A percentile compares a stretch with the other conserved stretches of the same genome.
Conservation (phyloP, 1,140 invertebrate genomes). For the Platorchestia sp. region DNA sequence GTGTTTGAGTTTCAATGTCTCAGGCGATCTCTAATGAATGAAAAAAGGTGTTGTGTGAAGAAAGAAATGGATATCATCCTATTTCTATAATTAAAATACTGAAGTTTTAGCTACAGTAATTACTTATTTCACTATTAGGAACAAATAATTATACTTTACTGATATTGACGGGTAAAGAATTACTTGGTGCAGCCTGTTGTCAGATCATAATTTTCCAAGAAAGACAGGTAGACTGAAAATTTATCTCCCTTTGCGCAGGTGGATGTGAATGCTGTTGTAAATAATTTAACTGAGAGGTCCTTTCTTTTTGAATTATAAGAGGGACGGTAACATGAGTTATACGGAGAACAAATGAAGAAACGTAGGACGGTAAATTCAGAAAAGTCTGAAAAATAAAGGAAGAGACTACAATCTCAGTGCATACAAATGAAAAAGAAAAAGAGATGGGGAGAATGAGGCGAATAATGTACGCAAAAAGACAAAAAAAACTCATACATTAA, state of each 20-base stretch:
- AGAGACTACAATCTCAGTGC: neutral
- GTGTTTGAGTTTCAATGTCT: too few relatives aligned
- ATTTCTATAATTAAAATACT: neutral
- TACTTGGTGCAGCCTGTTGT: neutral
- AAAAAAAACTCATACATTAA: neutral
- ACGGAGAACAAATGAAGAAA: neutral
- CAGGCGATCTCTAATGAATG: too few relatives aligned
- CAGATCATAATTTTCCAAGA: neutral
- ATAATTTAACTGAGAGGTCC: too few relatives aligned
- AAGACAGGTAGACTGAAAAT: neutral
- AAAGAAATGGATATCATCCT: neutral
- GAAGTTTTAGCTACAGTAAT: neutral
- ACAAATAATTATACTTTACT: neutral
- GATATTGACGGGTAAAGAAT: neutral
- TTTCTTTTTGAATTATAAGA: too few relatives aligned
- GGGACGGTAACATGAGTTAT: neutral
- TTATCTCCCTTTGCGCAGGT: too few relatives aligned
- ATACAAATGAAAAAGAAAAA: neutral
- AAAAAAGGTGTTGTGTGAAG: too few relatives aligned
- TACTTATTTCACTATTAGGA: neutral
- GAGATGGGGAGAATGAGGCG: neutral
- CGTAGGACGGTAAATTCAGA: neutral
- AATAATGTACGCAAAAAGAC: neutral
- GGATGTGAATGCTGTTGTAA: too few relatives aligned
- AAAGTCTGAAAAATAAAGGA: neutral